Base-by-base conservation (phyloP, 2,888 invertebrate genomes). In the Euplexia lucipara region DNA sequence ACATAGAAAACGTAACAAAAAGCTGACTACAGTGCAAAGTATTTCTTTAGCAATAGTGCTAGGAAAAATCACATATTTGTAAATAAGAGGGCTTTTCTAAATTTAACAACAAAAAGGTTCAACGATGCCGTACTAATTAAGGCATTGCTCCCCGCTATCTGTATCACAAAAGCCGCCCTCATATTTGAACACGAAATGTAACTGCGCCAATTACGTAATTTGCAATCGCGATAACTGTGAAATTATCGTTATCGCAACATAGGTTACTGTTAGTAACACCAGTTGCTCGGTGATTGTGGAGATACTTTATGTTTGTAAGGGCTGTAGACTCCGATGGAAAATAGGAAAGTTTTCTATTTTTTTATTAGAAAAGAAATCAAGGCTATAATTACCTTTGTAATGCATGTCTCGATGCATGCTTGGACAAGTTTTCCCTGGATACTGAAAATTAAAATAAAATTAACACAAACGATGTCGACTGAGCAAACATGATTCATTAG, bases 391-490 rank as follows among this genome's bases (percentile, higher is more conserved):
- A 97, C 98, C 98, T 97, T 98, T 98, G 92, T 98, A 98, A 95
- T 98, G 97, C 94, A 98, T 98, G 89, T 98, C 98, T 92, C 97
- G 97, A 95, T 98, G 97, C 98, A 98, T 98, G 87, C 98, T 98
- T 63, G 98, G 98, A 92, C 98, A 98, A 89, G 98, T 97, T 92
- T 98, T 98, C 74, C 97, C 97, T 79, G 96, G 97, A 96, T 97
- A 96, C 91, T 96, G 96, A 85, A 94, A 94, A 82, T 84, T 81
- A 78, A 51, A 74, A 75, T 65, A 76, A 26, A 56, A 53, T 78
- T 70, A 64, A 54, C 51, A 70, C 39, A 42, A 75, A 74, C 59
- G 35, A 71, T 70, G 69, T 48, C 65, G 72, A 63, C 54, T 68
- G 48, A 63, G 58, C 63, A 39, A 70, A 67, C 42, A 71, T 60